Conservation (phyloP, 1,140 invertebrate species). For the Polypedilum pembai region DNA sequence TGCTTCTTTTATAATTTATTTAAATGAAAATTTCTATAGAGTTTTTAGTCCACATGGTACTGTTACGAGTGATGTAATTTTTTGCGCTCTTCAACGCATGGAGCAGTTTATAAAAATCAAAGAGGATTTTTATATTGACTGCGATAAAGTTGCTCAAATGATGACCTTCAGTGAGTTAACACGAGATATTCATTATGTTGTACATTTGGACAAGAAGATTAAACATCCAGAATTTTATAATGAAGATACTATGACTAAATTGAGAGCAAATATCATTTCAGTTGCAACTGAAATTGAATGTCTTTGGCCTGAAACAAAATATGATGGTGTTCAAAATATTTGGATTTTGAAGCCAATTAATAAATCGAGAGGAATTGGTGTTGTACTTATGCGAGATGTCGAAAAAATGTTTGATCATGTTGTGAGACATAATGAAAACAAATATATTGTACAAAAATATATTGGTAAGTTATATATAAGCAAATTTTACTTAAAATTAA, state of each 20-base stretch:
- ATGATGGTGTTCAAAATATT: conserved; percentile 75
- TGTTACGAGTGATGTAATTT: conserved; percentile 45
- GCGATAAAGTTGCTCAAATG: background rate
- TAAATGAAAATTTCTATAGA: conserved; percentile 49
- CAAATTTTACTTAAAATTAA: conserved; percentile 29
- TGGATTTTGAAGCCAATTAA: conserved; percentile 91
- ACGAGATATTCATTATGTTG: conserved; percentile 36
- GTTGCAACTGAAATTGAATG: conserved; percentile 53
- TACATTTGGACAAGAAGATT: conserved; percentile 43
- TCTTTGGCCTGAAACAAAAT: conserved; percentile 56
- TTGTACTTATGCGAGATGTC: conserved; percentile 50
- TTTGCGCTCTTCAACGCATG: conserved; percentile 52
- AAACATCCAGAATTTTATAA: conserved; percentile 41
- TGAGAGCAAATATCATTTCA: conserved; percentile 48
- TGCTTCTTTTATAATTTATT: conserved; percentile 68
- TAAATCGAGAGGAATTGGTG: conserved; percentile 79
- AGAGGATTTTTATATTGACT: conserved; percentile 38
- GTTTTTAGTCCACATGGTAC: conserved; percentile 45
- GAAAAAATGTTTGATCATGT: conserved; percentile 58
- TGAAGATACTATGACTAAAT: conserved; percentile 45
- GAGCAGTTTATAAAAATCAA: conserved; percentile 47
- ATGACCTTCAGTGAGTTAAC: background rate
- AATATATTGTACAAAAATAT: conserved; percentile 88
- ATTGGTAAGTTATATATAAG: conserved; percentile 56
- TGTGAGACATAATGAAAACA: conserved; percentile 51